Percentiles rank a stretch among this genome's conserved stretches.
These are phyloP conservation scores for Loripinus fragilis DNA, from an alignment of 2,888 invertebrate genomes.

Conservation along the genomic window DNA sequence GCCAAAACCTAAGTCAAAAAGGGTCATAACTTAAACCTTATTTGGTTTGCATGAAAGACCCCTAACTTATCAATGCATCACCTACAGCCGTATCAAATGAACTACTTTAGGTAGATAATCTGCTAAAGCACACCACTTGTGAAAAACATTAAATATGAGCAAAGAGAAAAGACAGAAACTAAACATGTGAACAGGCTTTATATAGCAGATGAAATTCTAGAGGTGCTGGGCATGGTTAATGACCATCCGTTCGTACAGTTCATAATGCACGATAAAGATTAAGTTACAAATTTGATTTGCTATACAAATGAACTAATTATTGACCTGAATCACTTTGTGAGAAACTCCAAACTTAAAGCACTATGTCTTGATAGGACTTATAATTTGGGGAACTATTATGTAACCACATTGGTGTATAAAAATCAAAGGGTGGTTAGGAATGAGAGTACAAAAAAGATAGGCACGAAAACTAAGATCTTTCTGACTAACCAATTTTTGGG, in stretches of 20 bases:
- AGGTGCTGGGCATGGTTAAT: constrained; percentile 31
- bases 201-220: constrained; percentile 32
- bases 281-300: constrained; percentile 30
- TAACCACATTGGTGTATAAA: constrained; percentile 30
- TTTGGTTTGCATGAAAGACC: no score
- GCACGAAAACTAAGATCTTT: no score
- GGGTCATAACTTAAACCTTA: no score
- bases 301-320: constrained; percentile 36
- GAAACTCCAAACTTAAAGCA: neutral
- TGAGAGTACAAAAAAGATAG: no score
- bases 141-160: no score
- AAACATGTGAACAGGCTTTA: no score
- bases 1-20: no score
- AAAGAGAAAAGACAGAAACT: no score
- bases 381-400: neutral
- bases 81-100: no score
- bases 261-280: constrained; percentile 33
- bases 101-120: no score
- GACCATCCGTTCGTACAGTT: constrained; percentile 23
- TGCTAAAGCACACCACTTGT: no score
- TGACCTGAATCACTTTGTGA: constrained; percentile 22
- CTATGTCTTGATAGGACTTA: constrained; percentile 24
- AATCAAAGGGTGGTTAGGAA: constrained; percentile 28
- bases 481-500: constrained; percentile 29
- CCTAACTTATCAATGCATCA: no score